Percentiles rank a stretch among this genome's conserved stretches.
Conservation (phyloP, 1,140 invertebrate genomes). For the Orius insidiosus region DNA sequence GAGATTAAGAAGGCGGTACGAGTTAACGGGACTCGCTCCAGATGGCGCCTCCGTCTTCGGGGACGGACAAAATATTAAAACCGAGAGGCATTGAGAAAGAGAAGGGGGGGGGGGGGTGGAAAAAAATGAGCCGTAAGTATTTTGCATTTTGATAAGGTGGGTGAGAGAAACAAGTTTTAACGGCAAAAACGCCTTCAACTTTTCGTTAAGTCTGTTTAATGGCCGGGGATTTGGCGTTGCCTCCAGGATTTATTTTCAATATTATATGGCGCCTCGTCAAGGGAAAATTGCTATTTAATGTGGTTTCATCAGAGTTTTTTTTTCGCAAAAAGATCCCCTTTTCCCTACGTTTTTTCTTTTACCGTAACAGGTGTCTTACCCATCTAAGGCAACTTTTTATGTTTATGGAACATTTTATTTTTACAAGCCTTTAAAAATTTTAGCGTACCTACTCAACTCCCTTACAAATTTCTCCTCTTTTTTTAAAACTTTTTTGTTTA, state of each 20-base stretch:
- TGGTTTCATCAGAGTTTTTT: conserved; percentile 6
- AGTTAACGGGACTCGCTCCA: conserved; percentile 8
- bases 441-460: too few relatives aligned
- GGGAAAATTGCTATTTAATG: conserved; percentile 10
- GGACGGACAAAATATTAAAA: conserved; percentile 16
- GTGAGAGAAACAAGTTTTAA: conserved; percentile 15
- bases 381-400: too few relatives aligned
- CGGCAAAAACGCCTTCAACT: conserved; percentile 13
- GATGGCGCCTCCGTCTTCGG: conserved; percentile 7
- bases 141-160: conserved; percentile 19
- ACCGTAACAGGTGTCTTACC: conserved; percentile 6
- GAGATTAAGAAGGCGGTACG: conserved; percentile 13
- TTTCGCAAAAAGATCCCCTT: neutral
- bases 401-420: too few relatives aligned
- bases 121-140: conserved; percentile 12
- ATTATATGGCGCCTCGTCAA: conserved; percentile 13
- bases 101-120: neutral
- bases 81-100: neutral
- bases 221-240: conserved; percentile 4
- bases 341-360: too few relatives aligned
- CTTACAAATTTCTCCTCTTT: too few relatives aligned
- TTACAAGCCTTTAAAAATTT: too few relatives aligned
- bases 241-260: conserved; percentile 13
- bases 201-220: conserved; percentile 18
- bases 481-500: too few relatives aligned